A percentile compares a stretch with the other conserved stretches of the same genome.
Conservation (phyloP, 2,113 vertebrate genomes). For the Lamprotornis superbus region DNA sequence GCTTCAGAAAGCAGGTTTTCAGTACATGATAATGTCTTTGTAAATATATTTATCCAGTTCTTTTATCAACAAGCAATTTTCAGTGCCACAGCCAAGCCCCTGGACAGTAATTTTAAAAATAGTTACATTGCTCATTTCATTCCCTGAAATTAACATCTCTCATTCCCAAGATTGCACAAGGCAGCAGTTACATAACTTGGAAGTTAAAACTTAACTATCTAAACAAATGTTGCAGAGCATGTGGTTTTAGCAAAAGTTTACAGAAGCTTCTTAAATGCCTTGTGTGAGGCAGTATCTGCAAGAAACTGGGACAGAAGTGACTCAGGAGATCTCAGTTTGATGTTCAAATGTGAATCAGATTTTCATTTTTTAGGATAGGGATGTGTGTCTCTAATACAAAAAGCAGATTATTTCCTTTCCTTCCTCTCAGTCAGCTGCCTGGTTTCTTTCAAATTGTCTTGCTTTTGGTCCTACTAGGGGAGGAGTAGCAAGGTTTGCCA, state of each 20-base stretch:
- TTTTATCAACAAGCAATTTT: neutral
- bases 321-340: neutral
- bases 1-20: neutral
- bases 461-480: neutral
- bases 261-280: neutral
- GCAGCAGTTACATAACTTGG: neutral
- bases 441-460: neutral
- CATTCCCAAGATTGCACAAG: neutral
- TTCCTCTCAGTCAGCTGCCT: neutral
- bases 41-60: neutral
- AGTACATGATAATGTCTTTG: neutral
- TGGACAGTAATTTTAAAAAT: neutral
- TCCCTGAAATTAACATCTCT: neutral
- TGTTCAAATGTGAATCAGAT: neutral
- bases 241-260: neutral
- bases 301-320: neutral
- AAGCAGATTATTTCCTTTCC: neutral
- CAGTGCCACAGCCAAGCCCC: neutral
- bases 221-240: neutral
- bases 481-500: neutral
- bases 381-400: neutral
- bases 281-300: neutral
- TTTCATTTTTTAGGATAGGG: neutral
- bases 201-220: neutral
- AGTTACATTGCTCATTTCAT: neutral